Conservation (phyloP, 2,113 vertebrate genomes). For the Cichladusa arquata region DNA sequence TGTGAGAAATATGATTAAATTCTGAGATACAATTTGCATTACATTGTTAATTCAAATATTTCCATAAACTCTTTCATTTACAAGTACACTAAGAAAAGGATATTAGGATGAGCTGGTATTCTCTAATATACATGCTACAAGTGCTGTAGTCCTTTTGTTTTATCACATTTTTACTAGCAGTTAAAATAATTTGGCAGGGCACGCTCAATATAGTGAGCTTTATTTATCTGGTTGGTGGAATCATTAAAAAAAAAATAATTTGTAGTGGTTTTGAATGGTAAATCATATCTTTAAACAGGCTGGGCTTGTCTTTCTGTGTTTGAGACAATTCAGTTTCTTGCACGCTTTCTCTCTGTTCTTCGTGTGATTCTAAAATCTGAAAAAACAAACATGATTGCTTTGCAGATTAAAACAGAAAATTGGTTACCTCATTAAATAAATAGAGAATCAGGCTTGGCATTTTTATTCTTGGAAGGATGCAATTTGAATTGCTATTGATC, state of each 20-base stretch:
- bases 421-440: constrained; percentile 40
- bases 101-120: background rate
- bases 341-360: background rate
- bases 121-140: background rate
- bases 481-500: constrained; percentile 70
- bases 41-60: background rate
- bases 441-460: background rate
- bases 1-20: background rate
- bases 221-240: constrained; percentile 24
- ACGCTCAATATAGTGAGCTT: background rate
- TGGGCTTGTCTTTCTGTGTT: constrained; percentile 55
- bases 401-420: constrained; percentile 61
- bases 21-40: background rate
- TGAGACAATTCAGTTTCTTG: background rate
- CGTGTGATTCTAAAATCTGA: constrained; percentile 5
- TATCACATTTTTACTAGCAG: background rate
- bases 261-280: constrained; percentile 76
- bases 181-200: background rate
- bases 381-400: constrained; percentile 33
- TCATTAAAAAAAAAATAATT: too few species aligned
- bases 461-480: constrained; percentile 59
- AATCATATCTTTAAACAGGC: constrained; percentile 76
- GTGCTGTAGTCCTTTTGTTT: background rate
- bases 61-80: background rate
- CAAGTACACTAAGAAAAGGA: background rate